phyloP scores from a whole-genome alignment of 2,797 vertebrate genomes.

The Argya squamiceps region DNA sequence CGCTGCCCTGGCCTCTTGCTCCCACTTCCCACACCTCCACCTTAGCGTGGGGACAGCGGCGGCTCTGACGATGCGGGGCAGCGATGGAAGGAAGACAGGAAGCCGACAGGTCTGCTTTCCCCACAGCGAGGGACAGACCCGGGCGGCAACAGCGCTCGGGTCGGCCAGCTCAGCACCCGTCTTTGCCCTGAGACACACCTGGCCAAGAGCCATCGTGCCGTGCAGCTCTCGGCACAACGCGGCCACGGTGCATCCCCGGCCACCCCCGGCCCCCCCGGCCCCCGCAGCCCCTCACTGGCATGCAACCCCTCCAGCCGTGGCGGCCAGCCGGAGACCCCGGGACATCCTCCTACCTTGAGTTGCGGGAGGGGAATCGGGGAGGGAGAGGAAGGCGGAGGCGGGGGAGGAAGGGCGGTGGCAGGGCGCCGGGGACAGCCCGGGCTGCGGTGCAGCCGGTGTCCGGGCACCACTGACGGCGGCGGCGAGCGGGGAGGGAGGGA shows the following conservation, averaged over 20 bases:
- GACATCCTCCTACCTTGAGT: constrained; percentile 53
- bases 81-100: background rate
- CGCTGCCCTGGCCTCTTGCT: background rate
- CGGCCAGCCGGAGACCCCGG: background rate
- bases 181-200: background rate
- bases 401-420: constrained; percentile 37
- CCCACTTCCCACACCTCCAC: background rate
- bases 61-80: background rate
- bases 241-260: background rate
- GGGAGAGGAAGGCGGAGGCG: constrained; percentile 20
- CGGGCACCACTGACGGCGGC: constrained; percentile 66
- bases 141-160: background rate
- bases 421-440: constrained; percentile 26
- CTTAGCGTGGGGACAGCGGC: background rate
- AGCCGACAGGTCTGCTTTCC: background rate
- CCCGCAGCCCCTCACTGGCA: background rate
- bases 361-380: constrained; percentile 11
- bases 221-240: background rate
- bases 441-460: constrained; percentile 58
- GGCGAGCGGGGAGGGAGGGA: constrained; percentile 2
- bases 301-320: background rate
- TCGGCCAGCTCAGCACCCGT: background rate
- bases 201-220: background rate
- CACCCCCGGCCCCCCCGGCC: background rate
- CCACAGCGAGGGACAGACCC: background rate